Evolutionary conservation across 2,113 vertebrate genomes (phyloP).

Genomic region (Alligator sinensis): DNA sequence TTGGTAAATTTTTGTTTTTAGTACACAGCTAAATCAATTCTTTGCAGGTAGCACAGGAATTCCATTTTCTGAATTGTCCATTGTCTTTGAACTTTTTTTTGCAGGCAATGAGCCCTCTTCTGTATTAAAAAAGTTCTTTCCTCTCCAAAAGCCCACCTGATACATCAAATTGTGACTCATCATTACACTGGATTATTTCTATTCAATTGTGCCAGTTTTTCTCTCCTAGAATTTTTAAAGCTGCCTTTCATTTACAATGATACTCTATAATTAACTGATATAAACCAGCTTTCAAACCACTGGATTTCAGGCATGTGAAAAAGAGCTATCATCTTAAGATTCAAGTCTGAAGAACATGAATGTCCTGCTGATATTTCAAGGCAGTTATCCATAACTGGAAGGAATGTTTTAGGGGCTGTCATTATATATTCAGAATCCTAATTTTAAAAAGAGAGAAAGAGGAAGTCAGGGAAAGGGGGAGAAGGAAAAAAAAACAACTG

Average conservation of each 20-base stretch:
- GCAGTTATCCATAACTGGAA: not conserved
- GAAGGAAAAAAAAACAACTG: not conserved
- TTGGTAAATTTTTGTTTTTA: not conserved
- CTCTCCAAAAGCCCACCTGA: slow-evolving; percentile 4
- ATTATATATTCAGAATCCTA: not conserved
- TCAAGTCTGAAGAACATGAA: slow-evolving; percentile 4
- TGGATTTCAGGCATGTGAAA: slow-evolving; percentile 46
- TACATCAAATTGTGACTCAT: not conserved
- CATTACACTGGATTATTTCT: not conserved
- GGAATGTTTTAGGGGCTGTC: not conserved
- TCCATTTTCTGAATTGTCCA: not conserved
- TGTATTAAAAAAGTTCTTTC: not conserved
- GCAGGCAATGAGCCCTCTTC: not conserved
- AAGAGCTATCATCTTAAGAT: slow-evolving; percentile 6
- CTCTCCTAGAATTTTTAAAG: slow-evolving; percentile 14
- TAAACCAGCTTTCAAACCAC: not conserved
- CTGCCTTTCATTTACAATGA: not conserved
- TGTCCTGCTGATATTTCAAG: not conserved
- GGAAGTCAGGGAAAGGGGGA: not conserved
- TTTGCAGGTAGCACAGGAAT: not conserved
- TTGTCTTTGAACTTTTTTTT: not conserved
- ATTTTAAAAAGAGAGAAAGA: not conserved
- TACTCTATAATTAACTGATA: not conserved
- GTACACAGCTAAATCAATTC: not conserved
- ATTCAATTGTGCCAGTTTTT: not conserved